A percentile compares a stretch with the other conserved stretches of the same genome.
These are phyloP conservation scores for Hyperopisus bebe DNA, from an alignment of 2,113 vertebrate genomes.

Conservation along the genomic window DNA sequence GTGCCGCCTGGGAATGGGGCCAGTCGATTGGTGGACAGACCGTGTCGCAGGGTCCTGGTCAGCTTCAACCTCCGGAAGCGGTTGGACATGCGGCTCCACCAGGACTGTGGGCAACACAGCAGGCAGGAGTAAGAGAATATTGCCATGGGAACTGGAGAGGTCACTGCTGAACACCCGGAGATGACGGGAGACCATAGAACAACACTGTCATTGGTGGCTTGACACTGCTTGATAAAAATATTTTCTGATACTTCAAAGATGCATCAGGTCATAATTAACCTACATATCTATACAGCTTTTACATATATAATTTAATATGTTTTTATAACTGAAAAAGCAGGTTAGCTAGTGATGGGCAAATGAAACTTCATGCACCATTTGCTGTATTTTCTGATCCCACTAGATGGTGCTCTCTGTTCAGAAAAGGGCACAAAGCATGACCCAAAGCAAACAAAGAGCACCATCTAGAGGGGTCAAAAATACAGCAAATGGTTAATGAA, in stretches of 20 bases:
- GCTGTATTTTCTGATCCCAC: too few relatives aligned
- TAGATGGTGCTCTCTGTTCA: too few relatives aligned
- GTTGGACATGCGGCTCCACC: constrained; percentile 98
- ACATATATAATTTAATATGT: too few relatives aligned
- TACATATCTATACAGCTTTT: neutral
- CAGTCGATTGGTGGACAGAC: constrained; percentile 76
- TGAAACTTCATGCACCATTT: neutral
- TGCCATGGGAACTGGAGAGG: neutral
- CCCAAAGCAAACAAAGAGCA: too few relatives aligned
- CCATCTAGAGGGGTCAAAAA: neutral
- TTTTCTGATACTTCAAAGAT: neutral
- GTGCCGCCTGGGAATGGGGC: constrained; percentile 75
- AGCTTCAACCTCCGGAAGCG: constrained; percentile 89
- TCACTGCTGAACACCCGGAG: neutral
- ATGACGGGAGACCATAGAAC: neutral
- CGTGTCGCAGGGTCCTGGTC: constrained; percentile 84
- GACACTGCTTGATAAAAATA: neutral
- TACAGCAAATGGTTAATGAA: neutral
- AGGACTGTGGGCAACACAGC: constrained; percentile 65
- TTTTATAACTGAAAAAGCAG: neutral
- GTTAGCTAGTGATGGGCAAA: neutral
- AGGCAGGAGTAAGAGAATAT: neutral
- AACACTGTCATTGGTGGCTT: neutral
- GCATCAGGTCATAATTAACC: neutral
- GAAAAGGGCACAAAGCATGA: too few relatives aligned